Evolutionary conservation across 2,113 vertebrate genomes (phyloP).

Genomic region (Crocuta crocuta): DNA sequence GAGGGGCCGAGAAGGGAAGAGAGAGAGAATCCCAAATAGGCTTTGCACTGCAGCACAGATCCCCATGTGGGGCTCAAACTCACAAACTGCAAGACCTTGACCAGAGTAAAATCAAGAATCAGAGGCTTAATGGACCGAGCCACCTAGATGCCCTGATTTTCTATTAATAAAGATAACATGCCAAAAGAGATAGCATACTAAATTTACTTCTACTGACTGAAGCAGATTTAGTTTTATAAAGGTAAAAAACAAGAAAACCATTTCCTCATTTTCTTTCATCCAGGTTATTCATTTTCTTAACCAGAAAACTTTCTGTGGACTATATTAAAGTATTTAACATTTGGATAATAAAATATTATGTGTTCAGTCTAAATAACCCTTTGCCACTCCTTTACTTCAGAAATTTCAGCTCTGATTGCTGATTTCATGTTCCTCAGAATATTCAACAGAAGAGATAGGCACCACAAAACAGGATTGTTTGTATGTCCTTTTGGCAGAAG

Average conservation of each 20-base stretch:
- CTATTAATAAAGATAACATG: background rate
- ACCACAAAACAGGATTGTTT: background rate
- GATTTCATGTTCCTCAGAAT: background rate
- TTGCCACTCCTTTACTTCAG: background rate
- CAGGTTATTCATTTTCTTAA: slow-evolving; percentile 2
- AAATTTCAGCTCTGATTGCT: slow-evolving; percentile 40
- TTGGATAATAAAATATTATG: background rate
- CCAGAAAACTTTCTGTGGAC: slow-evolving; percentile 32
- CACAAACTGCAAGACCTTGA: too few relatives aligned
- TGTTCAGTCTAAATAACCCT: background rate
- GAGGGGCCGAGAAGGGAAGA: too few relatives aligned
- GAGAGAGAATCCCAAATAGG: too few relatives aligned
- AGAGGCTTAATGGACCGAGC: too few relatives aligned
- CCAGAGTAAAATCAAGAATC: too few relatives aligned
- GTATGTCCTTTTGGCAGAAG: background rate
- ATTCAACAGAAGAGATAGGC: background rate
- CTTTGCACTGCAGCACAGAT: too few relatives aligned
- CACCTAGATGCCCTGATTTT: too few relatives aligned
- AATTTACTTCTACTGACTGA: background rate
- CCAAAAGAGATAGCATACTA: background rate
- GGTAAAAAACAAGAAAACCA: background rate
- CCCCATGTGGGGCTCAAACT: too few relatives aligned
- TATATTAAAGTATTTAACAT: slow-evolving; percentile 23
- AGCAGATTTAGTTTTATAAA: background rate
- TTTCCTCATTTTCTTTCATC: background rate